Evolutionary conservation across 92 coral and sea anemone species (phyloP), one percentile per base, ranked within the genome.

Genomic region (Diadumene lineata): DNA sequence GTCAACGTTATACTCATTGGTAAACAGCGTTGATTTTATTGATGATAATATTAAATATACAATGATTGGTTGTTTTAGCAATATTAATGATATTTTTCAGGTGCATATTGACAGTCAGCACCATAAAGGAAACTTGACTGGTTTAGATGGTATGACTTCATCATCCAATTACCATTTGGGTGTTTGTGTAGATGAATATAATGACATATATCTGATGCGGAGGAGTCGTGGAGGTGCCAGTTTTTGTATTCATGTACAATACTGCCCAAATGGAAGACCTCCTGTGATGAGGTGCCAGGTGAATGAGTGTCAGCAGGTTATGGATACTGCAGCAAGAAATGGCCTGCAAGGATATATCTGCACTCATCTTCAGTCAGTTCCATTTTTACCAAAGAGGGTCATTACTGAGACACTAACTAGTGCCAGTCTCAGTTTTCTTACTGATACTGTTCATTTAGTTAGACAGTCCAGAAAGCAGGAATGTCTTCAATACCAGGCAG

Each of bases 191-290:
- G 85, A 81, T 57, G 63, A 38, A 29, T 21, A 33, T 38, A 9
- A 28, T 18, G 85, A 75, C 9, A 74, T 81, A 48, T 81, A 57
- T 34, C n/a, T 81, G 31, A 24, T 74, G 24, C 58, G 81, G 22
- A 48, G 68, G 57, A 76, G 74, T 50, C 16, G 67, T 0, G 34
- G 81, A 28, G 81, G 86, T 31, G 79, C 68, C 17, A 76, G 31
- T 72, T 76, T 55, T 46, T 76, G 74, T 34, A 24, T 64, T 48
- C 85, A 81, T 74, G 71, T 76, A 43, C 85, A 81, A 65, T 81
- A 73, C 69, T 74, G 79, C 51, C 78, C 71, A 38, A 73, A 67
- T 48, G 71, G 74, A 11, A 43, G 56, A 22, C 75, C 85, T 18
- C 58, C 81, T 26, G 62, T 76, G 16, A 74, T 81, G 56, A 43